Evolutionary conservation across 2,113 vertebrate genomes (phyloP).

Genomic region (Speoplatyrhinus poulsoni): DNA sequence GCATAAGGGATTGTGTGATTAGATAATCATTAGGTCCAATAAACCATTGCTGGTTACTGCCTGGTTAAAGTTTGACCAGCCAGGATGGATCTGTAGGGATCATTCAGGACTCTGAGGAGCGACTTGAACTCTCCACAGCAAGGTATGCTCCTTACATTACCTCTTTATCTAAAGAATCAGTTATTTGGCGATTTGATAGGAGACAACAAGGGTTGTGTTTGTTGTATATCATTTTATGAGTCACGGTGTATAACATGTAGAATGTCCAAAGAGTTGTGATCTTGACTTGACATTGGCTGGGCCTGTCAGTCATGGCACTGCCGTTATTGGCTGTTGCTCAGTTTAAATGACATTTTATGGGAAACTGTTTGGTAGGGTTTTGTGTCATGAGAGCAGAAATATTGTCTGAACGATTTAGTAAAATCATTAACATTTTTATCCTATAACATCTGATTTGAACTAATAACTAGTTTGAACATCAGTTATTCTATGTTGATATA

Average conservation of each 20-base stretch:
- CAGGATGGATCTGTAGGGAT: slow-evolving; percentile 36
- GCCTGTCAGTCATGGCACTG: slow-evolving; percentile 20
- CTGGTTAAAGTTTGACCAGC: slow-evolving; percentile 74
- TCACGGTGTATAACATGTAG: not conserved
- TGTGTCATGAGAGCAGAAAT: not conserved
- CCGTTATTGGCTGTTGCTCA: not conserved
- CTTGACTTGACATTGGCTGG: slow-evolving; percentile 67
- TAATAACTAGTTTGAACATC: too few relatives aligned
- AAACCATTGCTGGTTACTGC: slow-evolving; percentile 66
- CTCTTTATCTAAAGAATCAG: slow-evolving; percentile 4
- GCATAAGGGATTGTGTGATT: slow-evolving; percentile 57
- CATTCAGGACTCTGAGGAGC: slow-evolving; percentile 36
- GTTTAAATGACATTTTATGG: not conserved
- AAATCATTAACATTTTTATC: slow-evolving; percentile 13
- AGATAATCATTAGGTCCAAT: slow-evolving; percentile 80
- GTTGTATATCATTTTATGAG: slow-evolving; percentile 7
- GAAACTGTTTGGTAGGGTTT: not conserved
- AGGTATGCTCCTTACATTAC: slow-evolving; percentile 56
- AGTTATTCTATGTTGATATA: not conserved
- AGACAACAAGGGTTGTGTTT: not conserved
- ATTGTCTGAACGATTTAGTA: not conserved
- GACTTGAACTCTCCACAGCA: slow-evolving; percentile 38
- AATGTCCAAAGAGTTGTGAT: slow-evolving; percentile 36
- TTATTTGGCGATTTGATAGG: not conserved
- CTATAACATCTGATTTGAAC: not conserved